phyloP scores from a whole-genome alignment of 2,797 vertebrate species.

The Melanotaenia nigrans region DNA sequence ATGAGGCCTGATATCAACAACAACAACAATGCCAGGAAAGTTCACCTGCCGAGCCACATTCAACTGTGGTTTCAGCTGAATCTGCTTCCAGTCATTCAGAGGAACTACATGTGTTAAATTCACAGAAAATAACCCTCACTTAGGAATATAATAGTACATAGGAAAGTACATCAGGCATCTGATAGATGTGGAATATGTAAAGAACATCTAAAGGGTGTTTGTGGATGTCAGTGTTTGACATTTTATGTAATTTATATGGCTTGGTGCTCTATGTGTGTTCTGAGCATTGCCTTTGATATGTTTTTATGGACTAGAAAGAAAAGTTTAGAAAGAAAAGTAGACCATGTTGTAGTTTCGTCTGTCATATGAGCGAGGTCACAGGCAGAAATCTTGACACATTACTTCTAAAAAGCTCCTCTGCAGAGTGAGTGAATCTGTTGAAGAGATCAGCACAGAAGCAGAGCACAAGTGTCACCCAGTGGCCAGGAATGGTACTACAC shows the following conservation, averaged over 20 bases:
- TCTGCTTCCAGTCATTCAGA: conserved; percentile 53
- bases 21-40: conserved; percentile 58
- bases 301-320: not conserved
- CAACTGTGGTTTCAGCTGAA: conserved; percentile 21
- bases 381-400: conserved; percentile 12
- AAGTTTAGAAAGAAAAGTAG: not conserved
- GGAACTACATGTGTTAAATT: conserved; percentile 47
- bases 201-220: conserved; percentile 5
- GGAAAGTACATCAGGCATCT: conserved; percentile 13
- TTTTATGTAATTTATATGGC: conserved; percentile 12
- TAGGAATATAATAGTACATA: conserved; percentile 26
- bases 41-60: conserved; percentile 39
- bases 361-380: conserved; percentile 23
- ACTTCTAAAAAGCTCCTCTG: conserved; percentile 3
- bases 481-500: conserved; percentile 36
- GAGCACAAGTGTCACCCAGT: conserved; percentile 78
- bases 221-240: not conserved
- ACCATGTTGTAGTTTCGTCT: not conserved
- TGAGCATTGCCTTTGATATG: not conserved
- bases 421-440: not conserved
- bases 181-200: not conserved
- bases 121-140: conserved; percentile 45
- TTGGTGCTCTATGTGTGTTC: conserved; percentile 20
- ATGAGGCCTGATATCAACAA: conserved; percentile 45
- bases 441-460: conserved; percentile 14